Evolutionary conservation across 1,140 invertebrate genomes (phyloP), one percentile per base, ranked within the genome.

Genomic region (Octopus sinensis): DNA sequence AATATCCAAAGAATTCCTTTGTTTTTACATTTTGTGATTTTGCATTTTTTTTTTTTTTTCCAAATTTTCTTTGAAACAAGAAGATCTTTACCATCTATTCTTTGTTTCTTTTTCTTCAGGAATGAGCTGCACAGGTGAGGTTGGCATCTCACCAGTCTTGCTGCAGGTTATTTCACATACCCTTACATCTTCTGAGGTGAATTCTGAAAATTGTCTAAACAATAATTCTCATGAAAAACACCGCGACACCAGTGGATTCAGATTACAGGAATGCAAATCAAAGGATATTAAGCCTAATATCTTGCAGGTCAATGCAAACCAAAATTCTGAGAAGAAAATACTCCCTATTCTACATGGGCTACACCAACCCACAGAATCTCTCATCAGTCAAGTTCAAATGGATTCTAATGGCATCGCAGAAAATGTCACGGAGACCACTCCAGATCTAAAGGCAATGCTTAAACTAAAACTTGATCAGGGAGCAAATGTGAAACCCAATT

Each of bases 131-230:
- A 71, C 82, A 9, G 84, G 79, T 85, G 89, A 90, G 53, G 79
- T 89, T 82, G 88, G 89, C 23, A 90, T 90, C 73, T 90, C 90
- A 54, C 90, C 90, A 79, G 88, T 88, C 17, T 82, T 90, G 13
- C 84, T 90, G 30, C 90, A 90, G 84, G 90, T 88, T 53, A 89
- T 90, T 75, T 88, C 88, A 52, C 86, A 90, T 17, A 89, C 87
- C 30, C 80, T 90, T 5, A 86, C 88, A 30, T 83, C 86, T 13
- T 83, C 84, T 54, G 82, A 84, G 43, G 78, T 76, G 54, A 75
- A 77, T 30, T 13, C 5, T 1, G 71, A 54, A 9, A 79, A 9
- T 7, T 52, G 56, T 54, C 43, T 68, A 54, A 79, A 62, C 7
- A 9, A 81, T 76, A 52, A 10, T 53, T 54, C 30, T 56, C n/a